Percentiles rank a stretch among this genome's conserved stretches.
These are phyloP conservation scores for Micropoecilia bifurca DNA, from an alignment of 2,797 vertebrate species.

Conservation along the genomic window DNA sequence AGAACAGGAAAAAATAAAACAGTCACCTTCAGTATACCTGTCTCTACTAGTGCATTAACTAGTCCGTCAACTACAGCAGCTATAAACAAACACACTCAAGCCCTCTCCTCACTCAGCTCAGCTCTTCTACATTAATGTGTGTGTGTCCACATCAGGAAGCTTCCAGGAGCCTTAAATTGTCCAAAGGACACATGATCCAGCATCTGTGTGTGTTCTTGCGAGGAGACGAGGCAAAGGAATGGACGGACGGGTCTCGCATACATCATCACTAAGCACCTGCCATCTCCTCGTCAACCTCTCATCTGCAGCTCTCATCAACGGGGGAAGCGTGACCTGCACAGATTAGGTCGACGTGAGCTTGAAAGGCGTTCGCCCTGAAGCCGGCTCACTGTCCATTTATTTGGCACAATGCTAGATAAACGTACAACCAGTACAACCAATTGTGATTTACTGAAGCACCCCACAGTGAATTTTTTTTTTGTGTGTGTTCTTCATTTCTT, in stretches of 20 bases:
- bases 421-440: neutral
- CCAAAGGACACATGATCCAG: slow-evolving; percentile 62
- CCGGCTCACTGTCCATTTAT: neutral
- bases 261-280: slow-evolving; percentile 55
- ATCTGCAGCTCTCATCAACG: slow-evolving; percentile 26
- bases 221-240: slow-evolving; percentile 41
- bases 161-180: slow-evolving; percentile 56
- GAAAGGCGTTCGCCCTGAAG: neutral
- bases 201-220: slow-evolving; percentile 37
- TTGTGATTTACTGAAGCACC: neutral
- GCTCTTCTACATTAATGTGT: slow-evolving; percentile 16
- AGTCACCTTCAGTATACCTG: neutral
- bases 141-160: slow-evolving; percentile 42
- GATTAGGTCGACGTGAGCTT: slow-evolving; percentile 4
- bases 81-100: slow-evolving; percentile 23
- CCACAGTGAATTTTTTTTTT: neutral
- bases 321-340: slow-evolving; percentile 7
- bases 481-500: slow-evolving; percentile 4
- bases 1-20: neutral
- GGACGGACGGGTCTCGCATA: slow-evolving; percentile 53
- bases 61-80: neutral
- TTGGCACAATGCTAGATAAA: neutral
- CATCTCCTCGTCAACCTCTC: slow-evolving; percentile 27
- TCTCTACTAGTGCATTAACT: neutral
- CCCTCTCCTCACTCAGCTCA: slow-evolving; percentile 13